Evolutionary conservation across 2,113 vertebrate species (phyloP).

Genomic region (Calcarius ornatus): DNA sequence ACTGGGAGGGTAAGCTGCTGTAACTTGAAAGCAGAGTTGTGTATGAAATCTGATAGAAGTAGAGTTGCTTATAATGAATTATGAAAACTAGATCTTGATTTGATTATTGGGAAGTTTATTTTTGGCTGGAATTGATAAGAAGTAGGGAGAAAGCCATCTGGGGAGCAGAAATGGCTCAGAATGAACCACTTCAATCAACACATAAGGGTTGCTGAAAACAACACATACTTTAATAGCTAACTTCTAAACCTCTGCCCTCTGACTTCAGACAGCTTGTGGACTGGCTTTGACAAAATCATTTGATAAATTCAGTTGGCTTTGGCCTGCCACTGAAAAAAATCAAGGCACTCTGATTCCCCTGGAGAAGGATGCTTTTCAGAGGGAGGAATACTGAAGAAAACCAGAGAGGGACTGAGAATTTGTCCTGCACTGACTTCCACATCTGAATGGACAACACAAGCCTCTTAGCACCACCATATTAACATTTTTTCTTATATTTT

Average conservation of each 20-base stretch:
- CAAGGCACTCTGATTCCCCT: not conserved
- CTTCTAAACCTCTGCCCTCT: not conserved
- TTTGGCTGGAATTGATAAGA: not conserved
- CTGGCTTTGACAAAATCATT: not conserved
- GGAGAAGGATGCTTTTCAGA: not conserved
- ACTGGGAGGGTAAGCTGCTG: not conserved
- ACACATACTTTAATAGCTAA: not conserved
- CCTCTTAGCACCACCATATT: not conserved
- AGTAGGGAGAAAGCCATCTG: not conserved
- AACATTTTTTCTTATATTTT: not conserved
- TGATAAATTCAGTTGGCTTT: not conserved
- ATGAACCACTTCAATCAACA: not conserved
- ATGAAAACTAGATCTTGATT: not conserved
- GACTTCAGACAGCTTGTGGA: not conserved
- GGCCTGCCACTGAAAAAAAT: not conserved
- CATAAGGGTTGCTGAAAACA: not conserved
- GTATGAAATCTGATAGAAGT: not conserved
- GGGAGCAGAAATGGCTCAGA: not conserved
- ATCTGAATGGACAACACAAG: not conserved
- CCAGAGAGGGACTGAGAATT: not conserved
- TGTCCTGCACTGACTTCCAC: not conserved
- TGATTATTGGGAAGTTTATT: not conserved
- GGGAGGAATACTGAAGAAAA: not conserved
- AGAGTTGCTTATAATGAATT: not conserved
- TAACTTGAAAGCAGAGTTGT: not conserved